These are phyloP conservation scores for Rotaria socialis DNA, from an alignment of 2,888 invertebrate genomes.

Conservation along the genomic window DNA sequence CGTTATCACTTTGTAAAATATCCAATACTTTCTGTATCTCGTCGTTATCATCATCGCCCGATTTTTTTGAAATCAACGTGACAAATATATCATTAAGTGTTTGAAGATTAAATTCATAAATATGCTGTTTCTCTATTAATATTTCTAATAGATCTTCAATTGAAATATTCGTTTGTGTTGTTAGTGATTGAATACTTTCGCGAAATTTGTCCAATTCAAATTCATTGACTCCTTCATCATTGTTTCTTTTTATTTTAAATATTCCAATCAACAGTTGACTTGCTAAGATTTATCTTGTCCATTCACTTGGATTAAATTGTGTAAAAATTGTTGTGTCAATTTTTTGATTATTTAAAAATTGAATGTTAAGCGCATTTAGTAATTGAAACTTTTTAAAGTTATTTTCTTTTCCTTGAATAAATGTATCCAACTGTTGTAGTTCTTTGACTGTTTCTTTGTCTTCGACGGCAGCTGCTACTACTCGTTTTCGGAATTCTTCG, in stretches of 20 bases:
- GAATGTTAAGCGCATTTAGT: not conserved
- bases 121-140: not conserved
- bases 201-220: not conserved
- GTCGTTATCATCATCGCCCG: no score
- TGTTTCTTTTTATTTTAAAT: not conserved
- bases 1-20: not conserved
- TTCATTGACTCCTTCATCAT: not conserved
- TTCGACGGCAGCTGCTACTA: not conserved
- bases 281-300: not conserved
- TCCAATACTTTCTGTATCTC: not conserved
- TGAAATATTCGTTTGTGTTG: not conserved
- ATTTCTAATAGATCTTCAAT: not conserved
- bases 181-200: not conserved
- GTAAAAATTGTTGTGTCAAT: not conserved
- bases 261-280: not conserved
- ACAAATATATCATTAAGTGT: not conserved
- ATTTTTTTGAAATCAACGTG: not conserved
- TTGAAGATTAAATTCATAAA: not conserved
- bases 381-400: not conserved
- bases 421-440: not conserved
- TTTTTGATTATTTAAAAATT: not conserved
- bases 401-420: not conserved
- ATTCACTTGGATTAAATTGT: not conserved
- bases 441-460: not conserved
- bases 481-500: not conserved